phyloP scores from a whole-genome alignment of 2,797 vertebrate genomes.

The Hozukius guyotensis region DNA sequence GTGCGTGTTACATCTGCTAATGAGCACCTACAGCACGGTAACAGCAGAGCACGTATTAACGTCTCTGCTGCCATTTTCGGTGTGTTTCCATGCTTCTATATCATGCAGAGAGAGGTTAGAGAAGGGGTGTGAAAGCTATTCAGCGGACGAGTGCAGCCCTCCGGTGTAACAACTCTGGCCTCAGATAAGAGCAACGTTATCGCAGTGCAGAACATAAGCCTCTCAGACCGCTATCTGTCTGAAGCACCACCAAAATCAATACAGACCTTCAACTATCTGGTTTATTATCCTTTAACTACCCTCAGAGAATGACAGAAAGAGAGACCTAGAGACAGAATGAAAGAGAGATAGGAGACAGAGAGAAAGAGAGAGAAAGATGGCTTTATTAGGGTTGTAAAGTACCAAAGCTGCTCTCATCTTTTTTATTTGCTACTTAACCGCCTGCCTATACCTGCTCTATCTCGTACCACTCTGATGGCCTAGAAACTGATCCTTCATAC shows the following conservation, averaged over 20 bases:
- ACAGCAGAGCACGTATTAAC: neutral
- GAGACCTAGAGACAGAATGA: neutral
- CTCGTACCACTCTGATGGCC: neutral
- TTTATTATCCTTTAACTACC: slow-evolving; percentile 64
- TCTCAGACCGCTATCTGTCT: slow-evolving; percentile 54
- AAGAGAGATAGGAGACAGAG: slow-evolving; percentile 22
- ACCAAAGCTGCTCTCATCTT: slow-evolving; percentile 5
- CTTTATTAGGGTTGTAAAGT: slow-evolving; percentile 44
- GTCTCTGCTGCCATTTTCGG: neutral
- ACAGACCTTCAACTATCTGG: slow-evolving; percentile 38
- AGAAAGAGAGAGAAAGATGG: slow-evolving; percentile 23
- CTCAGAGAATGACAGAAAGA: slow-evolving; percentile 42
- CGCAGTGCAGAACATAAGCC: slow-evolving; percentile 50
- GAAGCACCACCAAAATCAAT: slow-evolving; percentile 63
- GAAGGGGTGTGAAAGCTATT: slow-evolving; percentile 19
- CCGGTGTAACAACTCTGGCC: slow-evolving; percentile 23
- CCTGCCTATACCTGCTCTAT: neutral
- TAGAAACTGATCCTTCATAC: neutral
- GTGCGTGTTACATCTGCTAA: slow-evolving; percentile 38
- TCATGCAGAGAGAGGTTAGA: slow-evolving; percentile 2
- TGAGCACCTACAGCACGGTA: slow-evolving; percentile 4
- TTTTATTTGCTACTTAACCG: slow-evolving; percentile 2
- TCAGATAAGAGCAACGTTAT: slow-evolving; percentile 54
- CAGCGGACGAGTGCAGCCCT: slow-evolving; percentile 11
- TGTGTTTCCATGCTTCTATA: neutral